These are phyloP conservation scores for Ostrea denselamellosa DNA, from an alignment of 1,140 invertebrate species.

Conservation along the genomic window DNA sequence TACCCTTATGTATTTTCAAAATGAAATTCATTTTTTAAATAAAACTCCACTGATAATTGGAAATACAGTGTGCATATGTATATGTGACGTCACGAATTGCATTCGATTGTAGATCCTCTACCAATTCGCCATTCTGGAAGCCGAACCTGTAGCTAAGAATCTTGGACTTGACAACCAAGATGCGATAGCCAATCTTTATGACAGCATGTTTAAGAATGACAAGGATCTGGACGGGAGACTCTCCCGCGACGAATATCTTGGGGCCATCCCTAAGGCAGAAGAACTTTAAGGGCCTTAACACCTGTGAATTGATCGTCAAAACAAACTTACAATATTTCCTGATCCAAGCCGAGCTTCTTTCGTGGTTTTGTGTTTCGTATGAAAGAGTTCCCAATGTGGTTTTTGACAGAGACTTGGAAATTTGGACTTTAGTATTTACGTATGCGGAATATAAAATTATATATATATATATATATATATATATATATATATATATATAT, in stretches of 20 bases:
- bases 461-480: too few relatives aligned
- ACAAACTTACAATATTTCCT: neutral
- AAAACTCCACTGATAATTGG: too few relatives aligned
- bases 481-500: too few relatives aligned
- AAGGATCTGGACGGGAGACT: neutral
- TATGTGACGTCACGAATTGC: neutral
- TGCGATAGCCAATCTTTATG: neutral
- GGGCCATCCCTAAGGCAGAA: neutral
- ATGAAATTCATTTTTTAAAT: too few relatives aligned
- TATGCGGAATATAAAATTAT: too few relatives aligned
- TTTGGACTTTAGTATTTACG: neutral
- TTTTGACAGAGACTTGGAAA: neutral
- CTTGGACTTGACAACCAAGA: neutral
- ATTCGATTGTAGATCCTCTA: neutral
- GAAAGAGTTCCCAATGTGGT: neutral
- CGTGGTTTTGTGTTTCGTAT: conserved; percentile 17
- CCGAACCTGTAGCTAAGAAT: neutral
- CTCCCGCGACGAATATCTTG: neutral
- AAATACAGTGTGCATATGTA: too few relatives aligned
- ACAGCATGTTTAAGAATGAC: neutral
- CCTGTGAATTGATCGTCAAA: neutral
- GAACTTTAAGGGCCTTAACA: neutral
- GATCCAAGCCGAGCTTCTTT: neutral
- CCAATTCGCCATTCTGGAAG: neutral
- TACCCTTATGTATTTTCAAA: too few relatives aligned